Percentiles rank a stretch among this genome's conserved stretches.
phyloP scores from a whole-genome alignment of 2,113 vertebrate genomes.

The Ciconia stormi region DNA sequence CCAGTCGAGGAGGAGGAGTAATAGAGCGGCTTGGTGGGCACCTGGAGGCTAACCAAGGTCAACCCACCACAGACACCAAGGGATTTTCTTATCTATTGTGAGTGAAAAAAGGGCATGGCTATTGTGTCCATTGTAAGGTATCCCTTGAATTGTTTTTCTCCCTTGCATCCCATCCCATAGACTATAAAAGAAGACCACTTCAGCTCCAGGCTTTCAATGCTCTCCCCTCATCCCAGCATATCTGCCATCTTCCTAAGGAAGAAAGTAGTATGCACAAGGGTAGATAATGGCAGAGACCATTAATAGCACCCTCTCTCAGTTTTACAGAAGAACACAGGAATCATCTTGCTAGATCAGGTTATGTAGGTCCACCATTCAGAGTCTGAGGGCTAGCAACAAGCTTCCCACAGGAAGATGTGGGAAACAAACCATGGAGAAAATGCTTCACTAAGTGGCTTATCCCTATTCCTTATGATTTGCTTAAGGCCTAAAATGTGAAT shows the following conservation, averaged over 20 bases:
- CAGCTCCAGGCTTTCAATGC: not conserved
- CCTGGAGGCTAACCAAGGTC: not conserved
- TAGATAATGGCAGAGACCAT: not conserved
- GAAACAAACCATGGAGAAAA: not conserved
- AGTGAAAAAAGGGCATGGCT: not conserved
- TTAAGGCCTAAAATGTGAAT: not conserved
- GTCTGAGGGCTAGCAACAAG: not conserved
- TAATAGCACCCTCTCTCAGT: not conserved
- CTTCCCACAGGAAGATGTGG: not conserved
- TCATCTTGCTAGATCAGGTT: not conserved
- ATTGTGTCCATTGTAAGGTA: not conserved
- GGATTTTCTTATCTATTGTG: not conserved
- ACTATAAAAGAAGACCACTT: not conserved
- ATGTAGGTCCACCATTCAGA: not conserved
- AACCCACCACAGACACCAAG: not conserved
- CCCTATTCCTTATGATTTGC: not conserved
- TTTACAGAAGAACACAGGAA: not conserved
- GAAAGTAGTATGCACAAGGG: not conserved
- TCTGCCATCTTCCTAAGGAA: not conserved
- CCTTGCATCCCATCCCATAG: not conserved
- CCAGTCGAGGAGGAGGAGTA: not conserved
- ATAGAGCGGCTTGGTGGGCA: not conserved
- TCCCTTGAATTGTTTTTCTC: not conserved
- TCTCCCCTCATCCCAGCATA: not conserved
- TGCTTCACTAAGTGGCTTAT: not conserved